A percentile compares a stretch with the other conserved stretches of the same genome.
These are phyloP conservation scores for Myotis davidii DNA, from an alignment of 2,113 vertebrate genomes.

Conservation along the genomic window DNA sequence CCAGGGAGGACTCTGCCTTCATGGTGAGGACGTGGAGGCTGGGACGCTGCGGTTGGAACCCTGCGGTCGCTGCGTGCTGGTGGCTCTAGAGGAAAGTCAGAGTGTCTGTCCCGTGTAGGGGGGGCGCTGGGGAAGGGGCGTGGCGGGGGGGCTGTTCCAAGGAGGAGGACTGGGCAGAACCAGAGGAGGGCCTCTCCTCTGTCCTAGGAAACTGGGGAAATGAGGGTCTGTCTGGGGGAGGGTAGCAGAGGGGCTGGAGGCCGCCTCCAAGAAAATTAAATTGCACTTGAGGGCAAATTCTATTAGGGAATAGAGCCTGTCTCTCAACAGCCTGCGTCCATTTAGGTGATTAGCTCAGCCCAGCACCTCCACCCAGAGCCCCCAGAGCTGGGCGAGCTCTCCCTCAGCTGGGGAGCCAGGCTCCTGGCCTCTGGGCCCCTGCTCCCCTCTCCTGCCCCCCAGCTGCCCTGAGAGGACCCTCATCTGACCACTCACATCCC, in stretches of 20 bases:
- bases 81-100: constrained; percentile 31
- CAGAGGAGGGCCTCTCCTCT: constrained; percentile 31
- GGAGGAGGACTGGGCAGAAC: not conserved
- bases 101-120: not conserved
- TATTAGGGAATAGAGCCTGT: constrained; percentile 95
- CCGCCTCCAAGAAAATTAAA: constrained; percentile 94
- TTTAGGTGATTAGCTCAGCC: constrained; percentile 94
- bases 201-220: constrained; percentile 74
- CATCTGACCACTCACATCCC: not conserved
- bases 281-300: constrained; percentile 99
- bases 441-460: not conserved
- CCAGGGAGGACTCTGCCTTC: constrained; percentile 65
- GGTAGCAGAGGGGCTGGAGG: constrained; percentile 82
- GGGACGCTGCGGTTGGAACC: not conserved
- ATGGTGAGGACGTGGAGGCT: not conserved
- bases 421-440: not conserved
- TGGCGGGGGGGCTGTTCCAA: not conserved
- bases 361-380: constrained; percentile 52
- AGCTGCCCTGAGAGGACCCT: not conserved
- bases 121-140: not conserved
- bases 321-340: constrained; percentile 93
- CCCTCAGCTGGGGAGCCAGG: not conserved
- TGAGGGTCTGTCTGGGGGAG: constrained; percentile 75
- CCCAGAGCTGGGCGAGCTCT: not conserved
- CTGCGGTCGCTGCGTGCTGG: constrained; percentile 45